These are phyloP conservation scores for Lethocerus indicus DNA, from an alignment of 1,140 invertebrate genomes.

Conservation along the genomic window DNA sequence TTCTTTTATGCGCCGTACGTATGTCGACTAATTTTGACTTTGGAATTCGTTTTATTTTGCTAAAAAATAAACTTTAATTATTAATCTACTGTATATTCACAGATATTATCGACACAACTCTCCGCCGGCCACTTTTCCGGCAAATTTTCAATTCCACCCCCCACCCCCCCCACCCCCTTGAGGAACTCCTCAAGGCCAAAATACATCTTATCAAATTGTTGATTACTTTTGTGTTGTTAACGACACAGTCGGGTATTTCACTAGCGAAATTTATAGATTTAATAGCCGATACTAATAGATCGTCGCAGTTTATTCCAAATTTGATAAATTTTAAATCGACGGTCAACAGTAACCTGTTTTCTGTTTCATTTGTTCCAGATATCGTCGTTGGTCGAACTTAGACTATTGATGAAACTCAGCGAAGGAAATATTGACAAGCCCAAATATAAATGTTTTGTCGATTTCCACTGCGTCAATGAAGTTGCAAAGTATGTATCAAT, in stretches of 20 bases:
- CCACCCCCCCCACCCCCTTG: too few relatives aligned
- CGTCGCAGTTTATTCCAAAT: neutral
- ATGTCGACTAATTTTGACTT: too few relatives aligned
- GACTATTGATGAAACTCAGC: slow-evolving; percentile 40
- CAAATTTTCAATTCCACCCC: too few relatives aligned
- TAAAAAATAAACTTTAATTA: too few relatives aligned
- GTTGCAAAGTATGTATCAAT: slow-evolving; percentile 32
- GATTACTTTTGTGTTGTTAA: neutral
- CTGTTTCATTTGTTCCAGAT: slow-evolving; percentile 13
- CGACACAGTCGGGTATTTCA: neutral
- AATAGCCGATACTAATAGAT: neutral
- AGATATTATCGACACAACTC: too few relatives aligned
- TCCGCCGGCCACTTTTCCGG: too few relatives aligned
- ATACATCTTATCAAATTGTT: neutral
- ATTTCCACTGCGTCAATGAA: slow-evolving; percentile 45
- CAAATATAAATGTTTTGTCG: slow-evolving; percentile 56
- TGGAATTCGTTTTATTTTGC: too few relatives aligned
- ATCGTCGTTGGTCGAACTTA: slow-evolving; percentile 30
- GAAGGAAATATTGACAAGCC: slow-evolving; percentile 44
- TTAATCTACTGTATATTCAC: too few relatives aligned
- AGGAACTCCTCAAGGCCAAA: too few relatives aligned
- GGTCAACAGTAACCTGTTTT: neutral
- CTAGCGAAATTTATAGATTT: neutral
- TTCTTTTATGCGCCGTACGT: too few relatives aligned
- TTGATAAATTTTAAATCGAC: neutral